Evolutionary conservation across 2,113 vertebrate species (phyloP), one percentile per base, ranked within the genome.

Genomic region (Scomber japonicus): DNA sequence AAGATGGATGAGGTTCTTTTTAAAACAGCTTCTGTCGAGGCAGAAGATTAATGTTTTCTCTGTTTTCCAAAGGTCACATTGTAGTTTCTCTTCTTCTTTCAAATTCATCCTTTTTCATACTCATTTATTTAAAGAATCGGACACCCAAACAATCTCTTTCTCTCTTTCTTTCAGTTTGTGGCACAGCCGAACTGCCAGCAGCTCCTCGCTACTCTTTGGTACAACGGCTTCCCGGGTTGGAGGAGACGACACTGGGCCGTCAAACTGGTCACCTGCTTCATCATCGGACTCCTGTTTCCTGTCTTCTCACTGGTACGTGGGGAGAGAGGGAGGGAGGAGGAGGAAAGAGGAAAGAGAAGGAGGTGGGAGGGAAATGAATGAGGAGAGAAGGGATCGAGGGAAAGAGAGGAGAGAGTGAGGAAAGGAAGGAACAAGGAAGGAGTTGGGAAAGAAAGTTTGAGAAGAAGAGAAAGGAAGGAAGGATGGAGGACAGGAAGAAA

Each of bases 141-240:
- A 50, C 53, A 14, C 3, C 19, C 30, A 40, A 40, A 40, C 35
- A 8, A 6, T 17, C 30, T 14, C 45, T 35, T 11, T 59, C 15
- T n/a, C 14, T 67, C 15, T 45, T 4, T 70, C 31, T 64, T 6
- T 9, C 60, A 99, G 98, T 99, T 99, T 85, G 98, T 99, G 48
- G 96, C 98, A 68, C 98, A 99, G 94, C 98, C 98, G 0, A 99
- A 99, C 93, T 99, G 98, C 90, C 98, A 99, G 93, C 98, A 99
- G 94, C 95, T 99, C 1, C 94, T 99, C 51, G 98, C 98, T 55
- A 98, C 98, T 0, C 93, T 99, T 67, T 99, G 98, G 98, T 99
- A 99, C 0, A 97, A 99, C 0, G 97, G 98, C 59, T 99, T 99
- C 87, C 98, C 98, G 0, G 98, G 98, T 51, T 99, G 98, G 98